These are phyloP conservation scores for Trematocara marginatum DNA, from an alignment of 2,113 vertebrate species.

Conservation along the genomic window DNA sequence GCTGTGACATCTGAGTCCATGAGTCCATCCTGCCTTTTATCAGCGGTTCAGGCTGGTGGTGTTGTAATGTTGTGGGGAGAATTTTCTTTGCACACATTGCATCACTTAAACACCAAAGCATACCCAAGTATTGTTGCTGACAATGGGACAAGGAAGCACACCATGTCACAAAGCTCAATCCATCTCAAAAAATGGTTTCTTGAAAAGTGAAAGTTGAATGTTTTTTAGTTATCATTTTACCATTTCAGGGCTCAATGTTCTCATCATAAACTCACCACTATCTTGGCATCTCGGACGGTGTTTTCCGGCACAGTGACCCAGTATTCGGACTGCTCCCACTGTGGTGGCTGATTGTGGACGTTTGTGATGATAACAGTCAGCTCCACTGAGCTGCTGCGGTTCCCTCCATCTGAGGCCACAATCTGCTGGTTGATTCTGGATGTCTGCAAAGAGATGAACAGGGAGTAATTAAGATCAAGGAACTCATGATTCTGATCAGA, in stretches of 20 bases:
- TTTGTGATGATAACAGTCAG: constrained; percentile 80
- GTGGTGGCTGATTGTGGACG: constrained; percentile 81
- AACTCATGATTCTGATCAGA: not conserved
- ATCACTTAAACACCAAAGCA: not conserved
- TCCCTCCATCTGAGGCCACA: constrained; percentile 82
- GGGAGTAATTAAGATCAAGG: not conserved
- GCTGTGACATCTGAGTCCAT: not conserved
- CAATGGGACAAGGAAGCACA: not conserved
- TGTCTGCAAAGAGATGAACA: constrained; percentile 49
- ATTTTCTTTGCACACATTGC: not conserved
- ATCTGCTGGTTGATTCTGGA: constrained; percentile 71
- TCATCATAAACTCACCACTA: constrained; percentile 73
- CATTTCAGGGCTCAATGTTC: not conserved
- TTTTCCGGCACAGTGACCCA: constrained; percentile 83
- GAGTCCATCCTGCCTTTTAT: not conserved
- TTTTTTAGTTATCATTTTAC: not conserved
- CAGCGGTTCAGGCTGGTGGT: not conserved
- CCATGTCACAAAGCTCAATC: not conserved
- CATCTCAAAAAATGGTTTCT: not conserved
- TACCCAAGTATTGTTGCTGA: not conserved
- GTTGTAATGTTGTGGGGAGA: not conserved
- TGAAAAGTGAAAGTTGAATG: not conserved
- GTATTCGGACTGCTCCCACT: constrained; percentile 79
- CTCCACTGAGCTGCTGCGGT: constrained; percentile 81
- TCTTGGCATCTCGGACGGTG: constrained; percentile 76